Evolutionary conservation across 2,888 invertebrate species (phyloP).

Genomic region (Ecliptopera silaceata): DNA sequence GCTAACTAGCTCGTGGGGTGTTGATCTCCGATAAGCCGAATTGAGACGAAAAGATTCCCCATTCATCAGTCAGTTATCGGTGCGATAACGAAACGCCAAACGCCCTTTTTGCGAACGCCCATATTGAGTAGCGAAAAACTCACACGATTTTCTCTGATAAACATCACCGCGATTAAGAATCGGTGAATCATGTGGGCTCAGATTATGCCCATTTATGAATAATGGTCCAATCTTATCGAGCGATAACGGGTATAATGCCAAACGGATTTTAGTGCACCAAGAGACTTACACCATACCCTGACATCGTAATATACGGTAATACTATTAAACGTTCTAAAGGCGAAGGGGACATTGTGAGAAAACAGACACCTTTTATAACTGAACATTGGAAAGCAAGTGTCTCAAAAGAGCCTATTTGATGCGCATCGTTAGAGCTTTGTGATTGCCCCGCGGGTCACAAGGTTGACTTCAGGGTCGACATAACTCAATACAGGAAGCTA

Average conservation of each 20-base stretch:
- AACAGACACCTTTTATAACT: background rate
- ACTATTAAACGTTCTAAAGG: conserved; percentile 13
- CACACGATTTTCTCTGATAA: conserved; percentile 62
- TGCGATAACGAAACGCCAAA: conserved; percentile 67
- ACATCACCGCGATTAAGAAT: conserved; percentile 51
- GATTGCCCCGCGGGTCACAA: background rate
- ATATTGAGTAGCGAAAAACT: conserved; percentile 66
- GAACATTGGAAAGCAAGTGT: background rate
- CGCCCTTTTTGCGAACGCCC: conserved; percentile 62
- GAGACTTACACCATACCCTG: conserved; percentile 16
- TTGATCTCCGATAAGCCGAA: conserved; percentile 77
- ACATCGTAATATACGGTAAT: conserved; percentile 15
- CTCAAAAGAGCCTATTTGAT: background rate
- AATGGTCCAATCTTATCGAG: conserved; percentile 38
- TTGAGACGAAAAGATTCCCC: conserved; percentile 75
- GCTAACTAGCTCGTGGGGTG: conserved; percentile 78
- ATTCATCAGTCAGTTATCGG: conserved; percentile 81
- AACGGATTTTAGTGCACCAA: conserved; percentile 27
- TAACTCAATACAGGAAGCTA: background rate
- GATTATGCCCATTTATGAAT: conserved; percentile 49
- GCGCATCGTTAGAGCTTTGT: background rate
- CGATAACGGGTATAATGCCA: conserved; percentile 30
- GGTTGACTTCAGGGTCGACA: background rate
- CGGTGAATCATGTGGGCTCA: conserved; percentile 38
- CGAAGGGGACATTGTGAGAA: background rate